Evolutionary conservation across 2,888 invertebrate species (phyloP), one percentile per base, ranked within the genome.

Genomic region (Melinaea marsaeus): DNA sequence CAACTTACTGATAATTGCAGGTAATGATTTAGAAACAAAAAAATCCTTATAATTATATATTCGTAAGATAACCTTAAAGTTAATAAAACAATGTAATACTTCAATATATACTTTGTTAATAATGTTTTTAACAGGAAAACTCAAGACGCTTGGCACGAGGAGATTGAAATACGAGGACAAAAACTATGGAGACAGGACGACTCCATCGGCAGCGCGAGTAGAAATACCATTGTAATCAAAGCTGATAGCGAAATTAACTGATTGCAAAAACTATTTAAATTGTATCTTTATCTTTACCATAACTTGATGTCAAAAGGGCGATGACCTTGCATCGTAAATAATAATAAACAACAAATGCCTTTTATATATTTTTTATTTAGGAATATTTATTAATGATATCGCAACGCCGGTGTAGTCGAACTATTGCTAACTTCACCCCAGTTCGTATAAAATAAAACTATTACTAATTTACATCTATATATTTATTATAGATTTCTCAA

Each of bases 71-170:
- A 42, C 7, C 11, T 9, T 42, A 42, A 6, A 42, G 9, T 42
- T 42, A 42, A 37, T 6, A 37, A 37, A 37, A 37, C 5, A 37
- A 37, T 37, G 37, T 6, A 2, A 2, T 37, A 37, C 37, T 37
- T 6, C 37, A 37, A 6, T 37, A 6, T 37, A 37, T 22, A 22
- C 22, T 22, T 22, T 22, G 22, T 22, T 22, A 22, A 13, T 2
- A 13, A n/a, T 2, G n/a, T 34, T 61, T 37, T 46, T 62, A 76
- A 4, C 69, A 92, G 92, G 69, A 85, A 88, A 72, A 84, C 92
- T 0, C 89, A 91, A 77, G 91, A 92, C 33, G 87, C 90, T 0
- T 93, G 93, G 93, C 87, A 86, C 63, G 92, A 93, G 71, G 92
- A 93, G 74, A 91, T 93, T 4, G 88, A 91, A 69, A 84, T 92